Base-by-base conservation (phyloP, 2,113 vertebrate species). In the Gambusia affinis region DNA sequence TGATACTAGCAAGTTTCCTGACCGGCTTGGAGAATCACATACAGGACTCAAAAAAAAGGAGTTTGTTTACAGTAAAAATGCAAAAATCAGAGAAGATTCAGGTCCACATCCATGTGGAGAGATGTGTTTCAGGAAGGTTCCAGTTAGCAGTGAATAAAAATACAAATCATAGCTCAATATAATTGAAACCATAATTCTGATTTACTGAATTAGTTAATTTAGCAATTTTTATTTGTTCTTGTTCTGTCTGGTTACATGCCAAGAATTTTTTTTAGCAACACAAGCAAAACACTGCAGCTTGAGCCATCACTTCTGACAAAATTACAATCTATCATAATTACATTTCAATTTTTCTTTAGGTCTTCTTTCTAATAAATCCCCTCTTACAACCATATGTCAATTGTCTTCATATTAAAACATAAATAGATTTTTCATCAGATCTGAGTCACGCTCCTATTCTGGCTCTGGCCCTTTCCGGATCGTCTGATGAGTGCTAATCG, bases 401-500 rank as follows among this genome's bases (percentile, higher is more conserved):
- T 71, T 30, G 17, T 62, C 19, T 39, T 71, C n/a, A 72, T 12
- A 63, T 42, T 57, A 61, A 12, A 42, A 42, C 6, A 4, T 30
- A 60, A n/a, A 44, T 31, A n/a, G 35, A 42, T 63, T 19, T 61
- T 78, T 44, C 57, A 19, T 67, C 27, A 33, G 24, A 44, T 66
- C 65, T 65, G 5, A 64, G 24, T 57, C 3, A 27, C 6, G 19
- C 10, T 29, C 37, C 7, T 60, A 35, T 39, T 11, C 17, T 6
- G 44, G 5, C 51, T 67, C 8, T 28, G 27, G 24, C n/a, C 37
- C 33, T 66, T 81, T 72, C 44, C 2, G 42, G 73, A 67, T 87
- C 76, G 51, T 47, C 8, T 54, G 60, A 27, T 57, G 33, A 83
- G 47, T 72, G 70, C 82, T 87, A 83, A 78, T 84, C 10, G 0